Percentiles rank a stretch among this genome's conserved stretches.
phyloP scores from a whole-genome alignment of 2,113 vertebrate species.

The Oncorhynchus gorbuscha region DNA sequence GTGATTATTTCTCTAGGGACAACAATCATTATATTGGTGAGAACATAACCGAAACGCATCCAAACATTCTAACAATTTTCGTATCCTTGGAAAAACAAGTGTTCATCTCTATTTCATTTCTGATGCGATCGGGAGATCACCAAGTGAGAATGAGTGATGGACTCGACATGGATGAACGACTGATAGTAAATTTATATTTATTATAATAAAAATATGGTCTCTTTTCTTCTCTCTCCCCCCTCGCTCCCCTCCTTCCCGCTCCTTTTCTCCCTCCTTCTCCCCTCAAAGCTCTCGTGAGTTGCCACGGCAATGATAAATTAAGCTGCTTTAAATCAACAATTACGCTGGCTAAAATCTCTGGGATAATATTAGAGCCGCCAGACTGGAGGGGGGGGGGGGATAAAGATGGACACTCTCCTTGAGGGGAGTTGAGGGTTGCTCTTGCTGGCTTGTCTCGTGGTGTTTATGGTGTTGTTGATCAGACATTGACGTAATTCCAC shows the following conservation, averaged over 20 bases:
- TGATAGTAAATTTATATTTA: constrained; percentile 55
- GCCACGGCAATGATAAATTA: constrained; percentile 58
- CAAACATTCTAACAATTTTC: no score
- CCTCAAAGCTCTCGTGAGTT: constrained; percentile 44
- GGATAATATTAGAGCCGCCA: constrained; percentile 17
- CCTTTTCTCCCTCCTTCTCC: constrained; percentile 16
- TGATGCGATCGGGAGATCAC: constrained; percentile 55
- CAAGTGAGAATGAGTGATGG: constrained; percentile 27
- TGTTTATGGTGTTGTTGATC: constrained; percentile 8
- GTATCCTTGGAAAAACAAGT: background rate
- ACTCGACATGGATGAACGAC: constrained; percentile 46
- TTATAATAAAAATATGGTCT: constrained; percentile 37
- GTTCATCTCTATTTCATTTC: constrained; percentile 40
- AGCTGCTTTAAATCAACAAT: constrained; percentile 43
- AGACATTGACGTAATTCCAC: constrained; percentile 16
- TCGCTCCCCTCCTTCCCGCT: constrained; percentile 11
- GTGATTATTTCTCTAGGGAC: no score
- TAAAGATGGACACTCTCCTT: constrained; percentile 42
- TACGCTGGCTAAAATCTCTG: constrained; percentile 1
- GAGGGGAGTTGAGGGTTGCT: constrained; percentile 4
- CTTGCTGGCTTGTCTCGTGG: background rate
- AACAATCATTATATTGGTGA: no score
- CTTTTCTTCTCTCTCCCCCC: background rate
- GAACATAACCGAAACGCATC: no score
- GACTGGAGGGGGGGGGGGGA: constrained; percentile 5